Percentiles rank a stretch among this genome's conserved stretches.
Evolutionary conservation across 2,797 vertebrate genomes (phyloP).

Genomic region (Macropodus opercularis): DNA sequence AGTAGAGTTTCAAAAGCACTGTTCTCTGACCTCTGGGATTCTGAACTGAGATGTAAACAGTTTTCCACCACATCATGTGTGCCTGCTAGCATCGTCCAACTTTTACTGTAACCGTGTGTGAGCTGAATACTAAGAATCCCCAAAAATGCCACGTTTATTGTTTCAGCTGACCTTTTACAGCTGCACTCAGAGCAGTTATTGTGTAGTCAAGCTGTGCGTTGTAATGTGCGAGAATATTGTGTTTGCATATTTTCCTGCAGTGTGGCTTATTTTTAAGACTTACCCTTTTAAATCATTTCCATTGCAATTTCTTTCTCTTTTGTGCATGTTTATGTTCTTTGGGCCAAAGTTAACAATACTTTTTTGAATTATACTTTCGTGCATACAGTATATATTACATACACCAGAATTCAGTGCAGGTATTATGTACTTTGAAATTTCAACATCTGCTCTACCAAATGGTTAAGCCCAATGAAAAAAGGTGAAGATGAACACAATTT

Average conservation of each 20-base stretch:
- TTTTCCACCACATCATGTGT: neutral
- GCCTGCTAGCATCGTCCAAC: neutral
- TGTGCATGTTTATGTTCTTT: too few relatives aligned
- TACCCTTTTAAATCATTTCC: too few relatives aligned
- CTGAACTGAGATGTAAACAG: neutral
- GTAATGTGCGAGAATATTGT: conserved; percentile 1
- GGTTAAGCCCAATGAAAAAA: too few relatives aligned
- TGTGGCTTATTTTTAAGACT: neutral
- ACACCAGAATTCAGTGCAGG: too few relatives aligned
- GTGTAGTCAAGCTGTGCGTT: neutral
- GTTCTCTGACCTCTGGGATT: neutral
- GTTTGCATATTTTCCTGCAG: conserved; percentile 5
- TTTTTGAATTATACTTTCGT: too few relatives aligned
- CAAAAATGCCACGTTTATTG: neutral
- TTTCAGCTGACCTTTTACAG: conserved; percentile 17
- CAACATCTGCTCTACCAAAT: too few relatives aligned
- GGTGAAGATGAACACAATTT: neutral
- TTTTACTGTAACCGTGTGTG: neutral
- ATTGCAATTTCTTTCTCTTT: too few relatives aligned
- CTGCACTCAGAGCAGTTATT: conserved; percentile 21
- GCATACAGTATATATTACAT: too few relatives aligned
- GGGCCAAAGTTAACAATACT: too few relatives aligned
- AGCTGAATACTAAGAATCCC: neutral
- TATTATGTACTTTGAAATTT: too few relatives aligned
- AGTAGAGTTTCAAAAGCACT: neutral